Evolutionary conservation across 2,797 vertebrate species (phyloP), one percentile per base, ranked within the genome.

Genomic region (Gymnocypris eckloni): DNA sequence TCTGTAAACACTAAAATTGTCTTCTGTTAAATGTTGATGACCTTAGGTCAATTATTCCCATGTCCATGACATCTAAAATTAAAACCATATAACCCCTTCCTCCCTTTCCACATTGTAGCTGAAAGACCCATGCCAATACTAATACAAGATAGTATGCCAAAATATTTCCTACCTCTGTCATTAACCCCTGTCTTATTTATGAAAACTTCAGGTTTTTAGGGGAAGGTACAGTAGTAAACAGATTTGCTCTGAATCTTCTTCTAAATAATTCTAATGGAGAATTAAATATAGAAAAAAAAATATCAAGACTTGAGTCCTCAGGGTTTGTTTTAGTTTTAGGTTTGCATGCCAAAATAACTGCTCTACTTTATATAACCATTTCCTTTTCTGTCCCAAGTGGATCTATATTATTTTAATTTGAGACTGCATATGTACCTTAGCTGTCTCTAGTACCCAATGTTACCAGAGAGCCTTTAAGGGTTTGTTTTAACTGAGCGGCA

Each of bases 271-370:
- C 13, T 9, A 54, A 22, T 37, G 12, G 25, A 22, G 12, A 64
- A n/a, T 73, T 83, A 25, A 33, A 33, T 73, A 33, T 12, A 37
- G 37, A 33, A 69, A 72, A 70, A 48, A 54, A 67, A 67, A 37
- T 7, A 69, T 8, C 22, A 71, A 8, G 16, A 48, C 15, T 41
- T 76, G 37, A 37, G 45, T 56, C 76, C 78, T 67, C 78, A 9
- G 77, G 70, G 71, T 71, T 67, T 81, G 69, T 83, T 39, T 76
- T 48, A 69, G 69, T 83, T 75, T 81, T 48, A 69, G 70, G 39
- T 82, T 87, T 84, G 71, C 50, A 87, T 61, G 48, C 18, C 52
- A 78, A 69, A 77, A 81, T 82, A 77, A 22, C 71, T 70, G 43
- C 61, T 85, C 78, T 59, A 81, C 66, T 81, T 81, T 84, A 5